Conservation (phyloP, 2,797 vertebrate genomes). For the Gymnothorax reevesii region DNA sequence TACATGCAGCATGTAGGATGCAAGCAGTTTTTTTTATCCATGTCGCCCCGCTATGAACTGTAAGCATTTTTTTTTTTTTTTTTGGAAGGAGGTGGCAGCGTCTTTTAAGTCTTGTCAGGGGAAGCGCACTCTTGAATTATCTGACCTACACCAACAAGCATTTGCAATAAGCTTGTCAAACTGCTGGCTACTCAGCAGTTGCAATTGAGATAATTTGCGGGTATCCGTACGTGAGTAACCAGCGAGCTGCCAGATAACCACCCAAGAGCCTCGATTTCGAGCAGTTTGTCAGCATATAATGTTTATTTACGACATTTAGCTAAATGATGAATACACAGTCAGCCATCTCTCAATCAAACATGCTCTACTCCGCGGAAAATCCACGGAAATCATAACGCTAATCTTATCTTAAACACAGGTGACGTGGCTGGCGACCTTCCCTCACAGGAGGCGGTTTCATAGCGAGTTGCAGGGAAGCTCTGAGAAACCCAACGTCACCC, state of each 20-base stretch:
- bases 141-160: no score
- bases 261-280: not conserved
- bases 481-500: not conserved
- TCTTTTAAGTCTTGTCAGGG: no score
- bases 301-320: not conserved
- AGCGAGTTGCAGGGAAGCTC: not conserved
- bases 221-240: not conserved
- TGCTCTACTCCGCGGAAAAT: no score
- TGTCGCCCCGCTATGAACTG: no score
- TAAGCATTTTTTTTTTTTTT: no score
- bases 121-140: not conserved
- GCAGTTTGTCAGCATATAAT: not conserved
- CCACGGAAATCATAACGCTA: not conserved
- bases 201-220: not conserved
- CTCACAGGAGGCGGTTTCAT: not conserved
- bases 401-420: not conserved
- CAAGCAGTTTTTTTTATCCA: no score
- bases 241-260: not conserved
- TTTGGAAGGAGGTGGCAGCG: no score
- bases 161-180: not conserved
- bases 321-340: not conserved
- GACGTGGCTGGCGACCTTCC: conserved; percentile 2
- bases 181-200: not conserved
- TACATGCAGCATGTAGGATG: no score
- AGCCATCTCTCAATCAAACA: not conserved